These are phyloP conservation scores for Trachymyrmex septentrionalis DNA, from an alignment of 1,140 invertebrate genomes.

Conservation along the genomic window DNA sequence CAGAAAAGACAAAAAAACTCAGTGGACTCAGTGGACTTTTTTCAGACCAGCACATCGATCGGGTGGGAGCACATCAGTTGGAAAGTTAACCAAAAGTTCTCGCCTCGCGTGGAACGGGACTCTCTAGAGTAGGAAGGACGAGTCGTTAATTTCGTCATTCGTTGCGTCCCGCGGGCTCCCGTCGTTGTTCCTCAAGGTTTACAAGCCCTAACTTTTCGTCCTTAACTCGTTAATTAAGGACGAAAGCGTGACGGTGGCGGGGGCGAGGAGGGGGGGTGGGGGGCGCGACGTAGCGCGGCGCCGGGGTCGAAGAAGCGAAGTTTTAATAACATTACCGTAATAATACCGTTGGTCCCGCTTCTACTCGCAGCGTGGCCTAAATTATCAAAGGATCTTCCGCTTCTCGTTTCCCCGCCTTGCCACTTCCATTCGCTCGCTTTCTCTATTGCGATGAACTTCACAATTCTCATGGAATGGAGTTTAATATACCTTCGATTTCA, in stretches of 20 bases:
- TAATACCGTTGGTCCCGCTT: slow-evolving; percentile 74
- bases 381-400: slow-evolving; percentile 76
- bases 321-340: slow-evolving; percentile 81
- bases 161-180: slow-evolving; percentile 73
- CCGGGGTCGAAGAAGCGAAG: slow-evolving; percentile 70
- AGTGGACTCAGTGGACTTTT: not conserved
- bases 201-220: slow-evolving; percentile 78
- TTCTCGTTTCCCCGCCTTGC: slow-evolving; percentile 22
- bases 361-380: slow-evolving; percentile 72
- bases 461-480: slow-evolving; percentile 26
- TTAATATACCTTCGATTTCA: slow-evolving; percentile 60
- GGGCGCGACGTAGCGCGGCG: slow-evolving; percentile 44
- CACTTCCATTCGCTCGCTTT: slow-evolving; percentile 29
- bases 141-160: slow-evolving; percentile 79
- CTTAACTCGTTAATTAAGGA: slow-evolving; percentile 81
- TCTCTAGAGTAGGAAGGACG: slow-evolving; percentile 69
- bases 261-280: too few species aligned
- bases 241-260: slow-evolving; percentile 68
- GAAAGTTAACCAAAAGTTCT: slow-evolving; percentile 73
- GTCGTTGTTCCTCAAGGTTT: slow-evolving; percentile 77
- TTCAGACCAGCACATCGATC: slow-evolving; percentile 39
- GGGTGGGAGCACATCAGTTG: slow-evolving; percentile 8
- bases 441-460: slow-evolving; percentile 52
- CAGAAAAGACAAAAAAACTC: not conserved
- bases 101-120: slow-evolving; percentile 62